Conservation (phyloP, 2,888 invertebrate genomes). For the Julus scanicus region DNA sequence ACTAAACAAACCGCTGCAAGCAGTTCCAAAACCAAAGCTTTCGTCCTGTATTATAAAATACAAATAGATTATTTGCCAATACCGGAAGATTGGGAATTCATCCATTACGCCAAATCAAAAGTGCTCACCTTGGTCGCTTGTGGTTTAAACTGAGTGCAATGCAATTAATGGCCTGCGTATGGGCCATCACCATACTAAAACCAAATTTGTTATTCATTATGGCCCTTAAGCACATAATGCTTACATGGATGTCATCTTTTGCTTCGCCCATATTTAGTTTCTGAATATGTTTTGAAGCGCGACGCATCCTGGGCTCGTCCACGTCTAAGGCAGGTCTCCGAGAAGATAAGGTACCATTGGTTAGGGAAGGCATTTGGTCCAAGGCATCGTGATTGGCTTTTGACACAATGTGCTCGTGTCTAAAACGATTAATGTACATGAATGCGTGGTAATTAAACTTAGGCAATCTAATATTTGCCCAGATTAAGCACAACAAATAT, state of each 20-base stretch:
- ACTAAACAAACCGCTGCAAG: slow-evolving; percentile 98
- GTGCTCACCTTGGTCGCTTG: slow-evolving; percentile 81
- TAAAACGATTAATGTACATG: slow-evolving; percentile 60
- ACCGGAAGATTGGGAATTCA: background rate
- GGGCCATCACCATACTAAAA: slow-evolving; percentile 98
- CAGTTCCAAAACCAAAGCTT: slow-evolving; percentile 95
- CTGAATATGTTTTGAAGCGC: slow-evolving; percentile 83
- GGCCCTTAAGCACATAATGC: slow-evolving; percentile 98
- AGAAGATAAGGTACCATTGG: slow-evolving; percentile 55
- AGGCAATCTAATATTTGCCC: background rate
- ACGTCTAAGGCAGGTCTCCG: slow-evolving; percentile 65
- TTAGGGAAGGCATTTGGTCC: slow-evolving; percentile 72
- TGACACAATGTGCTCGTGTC: slow-evolving; percentile 85
- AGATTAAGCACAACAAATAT: background rate
- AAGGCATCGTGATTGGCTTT: slow-evolving; percentile 81
- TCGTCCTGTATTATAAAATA: slow-evolving; percentile 75
- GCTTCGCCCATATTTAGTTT: slow-evolving; percentile 94
- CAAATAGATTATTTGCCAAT: background rate
- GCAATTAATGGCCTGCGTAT: slow-evolving; percentile 97
- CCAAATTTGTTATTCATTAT: slow-evolving; percentile 99
- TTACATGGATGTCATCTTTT: slow-evolving; percentile 98
- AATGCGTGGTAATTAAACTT: background rate
- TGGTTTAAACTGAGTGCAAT: slow-evolving; percentile 97
- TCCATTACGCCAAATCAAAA: background rate
- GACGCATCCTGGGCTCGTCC: slow-evolving; percentile 77